These are phyloP conservation scores for Tautogolabrus adspersus DNA, from an alignment of 2,113 vertebrate species.

Conservation along the genomic window DNA sequence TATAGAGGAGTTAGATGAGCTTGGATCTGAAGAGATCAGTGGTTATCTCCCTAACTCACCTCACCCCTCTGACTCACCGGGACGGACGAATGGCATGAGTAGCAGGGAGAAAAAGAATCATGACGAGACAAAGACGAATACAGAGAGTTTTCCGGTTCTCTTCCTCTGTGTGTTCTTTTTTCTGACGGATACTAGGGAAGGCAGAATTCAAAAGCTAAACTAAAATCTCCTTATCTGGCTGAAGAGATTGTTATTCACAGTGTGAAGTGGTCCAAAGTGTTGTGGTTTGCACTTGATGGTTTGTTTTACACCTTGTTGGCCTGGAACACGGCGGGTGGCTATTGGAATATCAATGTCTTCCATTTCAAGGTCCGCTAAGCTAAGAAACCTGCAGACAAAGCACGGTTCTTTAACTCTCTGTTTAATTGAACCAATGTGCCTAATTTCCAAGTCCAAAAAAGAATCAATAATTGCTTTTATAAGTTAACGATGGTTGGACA, in stretches of 20 bases:
- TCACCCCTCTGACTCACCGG: slow-evolving; percentile 31
- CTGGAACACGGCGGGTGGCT: slow-evolving; percentile 5
- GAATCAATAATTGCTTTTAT: not conserved
- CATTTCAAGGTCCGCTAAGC: slow-evolving; percentile 42
- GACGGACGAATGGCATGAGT: not conserved
- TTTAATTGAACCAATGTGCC: not conserved
- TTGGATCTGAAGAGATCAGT: slow-evolving; percentile 35
- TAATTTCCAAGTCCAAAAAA: not conserved
- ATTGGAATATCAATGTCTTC: slow-evolving; percentile 47
- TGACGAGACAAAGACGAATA: slow-evolving; percentile 11
- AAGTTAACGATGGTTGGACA: not conserved
- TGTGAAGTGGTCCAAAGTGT: slow-evolving; percentile 13
- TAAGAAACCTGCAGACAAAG: slow-evolving; percentile 26
- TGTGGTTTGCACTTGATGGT: slow-evolving; percentile 18
- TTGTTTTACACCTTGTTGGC: slow-evolving; percentile 52
- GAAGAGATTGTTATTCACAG: slow-evolving; percentile 29
- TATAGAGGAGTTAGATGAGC: slow-evolving; percentile 34
- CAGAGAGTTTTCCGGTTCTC: not conserved
- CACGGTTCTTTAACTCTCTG: not conserved
- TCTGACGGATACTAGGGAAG: not conserved
- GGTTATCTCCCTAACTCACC: slow-evolving; percentile 51
- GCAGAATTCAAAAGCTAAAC: not conserved
- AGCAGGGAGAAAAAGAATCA: not conserved
- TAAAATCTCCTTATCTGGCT: slow-evolving; percentile 9
- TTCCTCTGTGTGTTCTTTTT: not conserved